phyloP scores from a whole-genome alignment of 1,140 invertebrate genomes.

The Ceratosolen solmsi region DNA sequence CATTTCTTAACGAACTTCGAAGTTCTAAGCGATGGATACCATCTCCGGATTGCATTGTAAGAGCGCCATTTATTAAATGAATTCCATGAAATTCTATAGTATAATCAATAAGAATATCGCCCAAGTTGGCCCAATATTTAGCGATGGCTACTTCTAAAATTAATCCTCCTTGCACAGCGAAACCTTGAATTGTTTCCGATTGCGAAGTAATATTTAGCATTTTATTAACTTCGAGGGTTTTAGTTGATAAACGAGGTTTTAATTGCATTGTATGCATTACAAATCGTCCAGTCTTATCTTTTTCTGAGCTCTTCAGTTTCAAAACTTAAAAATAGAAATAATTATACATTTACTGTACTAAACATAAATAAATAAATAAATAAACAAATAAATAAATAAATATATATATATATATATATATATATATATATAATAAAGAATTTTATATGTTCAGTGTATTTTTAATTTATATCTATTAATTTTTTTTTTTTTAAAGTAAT shows the following conservation, averaged over 20 bases:
- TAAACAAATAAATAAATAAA: too few species aligned
- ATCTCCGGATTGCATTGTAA: constrained; percentile 83
- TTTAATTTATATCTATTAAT: too few species aligned
- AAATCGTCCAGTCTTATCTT: constrained; percentile 82
- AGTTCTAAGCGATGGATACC: constrained; percentile 84
- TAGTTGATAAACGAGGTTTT: constrained; percentile 83
- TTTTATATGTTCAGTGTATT: too few species aligned
- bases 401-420: too few species aligned
- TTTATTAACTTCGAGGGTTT: constrained; percentile 87
- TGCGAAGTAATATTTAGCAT: constrained; percentile 81
- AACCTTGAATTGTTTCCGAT: constrained; percentile 78
- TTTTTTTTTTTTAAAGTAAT: too few species aligned
- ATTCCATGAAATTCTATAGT: constrained; percentile 88
- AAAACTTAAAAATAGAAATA: constrained; percentile 71
- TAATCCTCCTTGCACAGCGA: constrained; percentile 81
- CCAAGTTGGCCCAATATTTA: constrained; percentile 95
- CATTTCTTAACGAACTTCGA: constrained; percentile 79
- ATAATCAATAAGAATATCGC: constrained; percentile 84
- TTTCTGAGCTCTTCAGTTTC: constrained; percentile 74
- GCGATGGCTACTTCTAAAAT: constrained; percentile 91
- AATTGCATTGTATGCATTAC: constrained; percentile 89
- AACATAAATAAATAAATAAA: too few species aligned
- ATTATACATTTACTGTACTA: too few species aligned
- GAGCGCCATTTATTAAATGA: constrained; percentile 78
- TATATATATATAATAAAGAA: too few species aligned